phyloP scores from a whole-genome alignment of 2,113 vertebrate genomes.

The Pelecanus crispus region DNA sequence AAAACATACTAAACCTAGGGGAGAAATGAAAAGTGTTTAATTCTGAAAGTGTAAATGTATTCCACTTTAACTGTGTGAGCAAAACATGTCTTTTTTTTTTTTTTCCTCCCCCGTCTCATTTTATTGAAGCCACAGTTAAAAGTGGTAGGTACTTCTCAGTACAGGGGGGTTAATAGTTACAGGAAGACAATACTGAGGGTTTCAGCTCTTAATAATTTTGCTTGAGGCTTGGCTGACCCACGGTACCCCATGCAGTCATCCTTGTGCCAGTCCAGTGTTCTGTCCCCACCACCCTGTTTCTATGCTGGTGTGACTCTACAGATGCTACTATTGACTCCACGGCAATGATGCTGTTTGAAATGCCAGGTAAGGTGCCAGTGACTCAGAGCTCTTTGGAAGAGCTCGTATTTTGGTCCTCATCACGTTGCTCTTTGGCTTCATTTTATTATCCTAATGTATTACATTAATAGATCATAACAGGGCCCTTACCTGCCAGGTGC shows the following conservation, averaged over 20 bases:
- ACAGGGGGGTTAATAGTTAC: neutral
- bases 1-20: neutral
- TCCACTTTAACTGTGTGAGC: neutral
- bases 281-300: neutral
- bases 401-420: neutral
- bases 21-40: conserved; percentile 31
- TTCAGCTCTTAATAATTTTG: neutral
- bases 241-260: neutral
- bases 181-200: neutral
- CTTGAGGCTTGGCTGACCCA: neutral
- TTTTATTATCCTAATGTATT: neutral
- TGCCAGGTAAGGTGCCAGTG: neutral
- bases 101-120: neutral
- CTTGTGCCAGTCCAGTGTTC: neutral
- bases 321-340: accelerated
- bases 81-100: neutral
- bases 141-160: neutral
- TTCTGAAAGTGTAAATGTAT: conserved; percentile 33
- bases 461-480: neutral
- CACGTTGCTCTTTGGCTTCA: neutral
- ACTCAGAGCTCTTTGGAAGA: neutral
- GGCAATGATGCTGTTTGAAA: neutral
- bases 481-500: neutral
- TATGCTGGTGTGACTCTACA: neutral
- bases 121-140: neutral